Base-by-base conservation (phyloP, 2,113 vertebrate species). In the Pseudopodoces humilis region DNA sequence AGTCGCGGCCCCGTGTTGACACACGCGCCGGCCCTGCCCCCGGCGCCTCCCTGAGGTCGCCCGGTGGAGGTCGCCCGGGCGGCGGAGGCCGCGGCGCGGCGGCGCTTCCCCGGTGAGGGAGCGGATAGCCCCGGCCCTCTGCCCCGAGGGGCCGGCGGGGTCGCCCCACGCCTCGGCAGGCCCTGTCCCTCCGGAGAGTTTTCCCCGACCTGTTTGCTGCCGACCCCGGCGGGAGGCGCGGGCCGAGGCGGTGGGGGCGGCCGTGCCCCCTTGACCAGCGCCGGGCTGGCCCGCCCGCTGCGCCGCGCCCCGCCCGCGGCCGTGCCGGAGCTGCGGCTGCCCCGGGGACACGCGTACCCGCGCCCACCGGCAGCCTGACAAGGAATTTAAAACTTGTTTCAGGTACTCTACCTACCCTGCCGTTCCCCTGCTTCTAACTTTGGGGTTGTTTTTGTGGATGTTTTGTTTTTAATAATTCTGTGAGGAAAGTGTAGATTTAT, bases 341-440 rank as follows among this genome's bases (percentile, higher is more conserved):
- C 62, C 43, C 25, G n/a, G 43, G 37, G 13, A 47, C 76, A 3
- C 56, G 2, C 37, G 33, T 3, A 4, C 52, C 33, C 52, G 55
- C n/a, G 3, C 19, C 52, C 28, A 5, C 46, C 69, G 46, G 25
- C 17, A 43, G n/a, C 7, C 68, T 9, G 71, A 24, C 71, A 5
- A 72, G 92, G 88, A 12, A 62, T 83, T 74, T 64, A 31, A 33
- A 92, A 95, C 86, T 93, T 92, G 13, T 39, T 75, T 21, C 94
- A 93, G 92, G 92, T 95, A 90, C 69, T 74, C 28, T 53, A 0
- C 33, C 35, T 47, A 6, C 69, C 43, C n/a, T 4, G 63, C 33
- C 15, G 13, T 47, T 44, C 41, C 52, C 14, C 14, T 23, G 59
- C 69, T 44, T n/a, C n/a, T 64, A 5, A 41, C 69, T 91, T 7